Base-by-base conservation (phyloP, 2,113 vertebrate species). In the Carettochelys insculpta region DNA sequence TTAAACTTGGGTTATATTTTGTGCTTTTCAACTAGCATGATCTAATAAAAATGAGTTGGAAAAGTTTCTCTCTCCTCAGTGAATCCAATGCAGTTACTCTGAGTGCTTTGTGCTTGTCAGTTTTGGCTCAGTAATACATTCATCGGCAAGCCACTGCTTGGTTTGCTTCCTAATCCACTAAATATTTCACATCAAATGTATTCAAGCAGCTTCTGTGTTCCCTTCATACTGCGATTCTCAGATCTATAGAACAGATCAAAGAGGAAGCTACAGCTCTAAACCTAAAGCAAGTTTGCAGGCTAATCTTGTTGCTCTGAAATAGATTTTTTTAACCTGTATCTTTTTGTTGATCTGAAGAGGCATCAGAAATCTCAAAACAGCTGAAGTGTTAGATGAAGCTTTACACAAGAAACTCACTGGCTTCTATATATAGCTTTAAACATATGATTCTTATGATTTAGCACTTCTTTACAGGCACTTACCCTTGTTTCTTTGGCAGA, bases 261-360 rank as follows among this genome's bases (percentile, higher is more conserved):
- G 78, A 13, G 27, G 96, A 95, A 94, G 77, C 29, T 88, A 88
- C 31, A 85, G 52, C 14, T 95, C 48, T 94, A 88, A 92, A 94
- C 54, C 11, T 80, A 58, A 94, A 95, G 77, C 50, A 82, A 95
- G 89, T 82, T 61, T 87, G 78, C 48, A 50, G 82, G 48, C 77
- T 94, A 96, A 94, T 95, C 71, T 38, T 82, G 22, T 87, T 96
- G 34, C 58, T 91, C 83, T 91, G 45, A 96, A 91, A 87, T 83
- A 0, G 8, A 47, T 89, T 92, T 93, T 53, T 85, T 81, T 45
- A 83, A 86, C 2, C 4, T 73, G 0, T 82, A 85, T 89, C 80
- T 93, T 93, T 3, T 54, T 71, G 51, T 87, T 88, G 68, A 95
- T 94, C 58, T 92, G 82, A 92, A 94, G 92, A 92, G 43, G 50